Conservation (phyloP, 2,113 vertebrate species). For the Heptranchias perlo region DNA sequence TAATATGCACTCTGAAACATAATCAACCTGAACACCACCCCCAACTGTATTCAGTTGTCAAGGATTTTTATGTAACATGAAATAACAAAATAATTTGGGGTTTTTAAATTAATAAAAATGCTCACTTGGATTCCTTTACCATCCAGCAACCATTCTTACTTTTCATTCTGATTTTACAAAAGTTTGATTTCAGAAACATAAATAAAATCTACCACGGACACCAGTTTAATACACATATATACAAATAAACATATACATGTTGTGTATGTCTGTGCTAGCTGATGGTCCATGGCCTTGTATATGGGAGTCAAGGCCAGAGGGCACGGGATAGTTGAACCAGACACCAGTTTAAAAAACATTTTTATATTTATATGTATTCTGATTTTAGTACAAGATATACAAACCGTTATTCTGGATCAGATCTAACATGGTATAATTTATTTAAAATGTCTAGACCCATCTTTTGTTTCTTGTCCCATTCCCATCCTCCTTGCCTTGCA, state of each 20-base stretch:
- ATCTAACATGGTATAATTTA: neutral
- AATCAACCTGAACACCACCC: neutral
- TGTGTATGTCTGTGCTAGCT: neutral
- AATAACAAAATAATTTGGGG: neutral
- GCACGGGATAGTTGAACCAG: neutral
- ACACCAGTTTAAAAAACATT: neutral
- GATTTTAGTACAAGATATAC: neutral
- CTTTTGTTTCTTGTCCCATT: too few species aligned
- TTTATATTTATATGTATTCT: neutral
- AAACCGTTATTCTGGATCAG: neutral
- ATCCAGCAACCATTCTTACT: neutral
- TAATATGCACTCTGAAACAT: neutral
- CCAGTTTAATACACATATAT: neutral
- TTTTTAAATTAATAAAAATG: neutral
- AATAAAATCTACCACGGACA: neutral
- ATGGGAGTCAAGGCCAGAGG: neutral
- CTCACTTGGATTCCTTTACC: neutral
- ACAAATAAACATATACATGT: too few species aligned
- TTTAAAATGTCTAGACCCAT: neutral
- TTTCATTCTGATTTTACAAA: neutral
- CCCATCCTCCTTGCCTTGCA: too few species aligned
- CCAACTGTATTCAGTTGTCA: neutral
- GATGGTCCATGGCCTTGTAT: neutral
- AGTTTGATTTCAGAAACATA: neutral
- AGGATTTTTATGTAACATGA: neutral